Base-by-base conservation (phyloP, 53 echinoderm and acorn worm species). In the Holothuria leucospilota region DNA sequence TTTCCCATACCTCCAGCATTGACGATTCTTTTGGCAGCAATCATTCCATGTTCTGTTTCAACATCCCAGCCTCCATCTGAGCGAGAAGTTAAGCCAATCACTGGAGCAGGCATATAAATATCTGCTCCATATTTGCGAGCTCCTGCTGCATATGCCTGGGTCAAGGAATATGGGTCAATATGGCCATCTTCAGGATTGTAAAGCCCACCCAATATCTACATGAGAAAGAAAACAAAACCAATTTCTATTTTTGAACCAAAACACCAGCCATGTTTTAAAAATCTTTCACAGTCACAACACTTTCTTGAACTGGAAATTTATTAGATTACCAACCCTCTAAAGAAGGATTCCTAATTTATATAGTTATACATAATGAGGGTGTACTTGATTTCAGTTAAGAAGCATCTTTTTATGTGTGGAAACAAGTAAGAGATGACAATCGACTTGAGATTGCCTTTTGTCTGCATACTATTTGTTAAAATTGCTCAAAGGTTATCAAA, bases 151-250 rank as follows among this genome's bases (percentile, higher is more conserved):
- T 87, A 89, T 40, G 99, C 99, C 88, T 99, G 99, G 29, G 99
- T 99, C 90, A 99, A 60, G n/a, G 99, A 99, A 52, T 99, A 99
- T 1, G 99, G 99, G 82, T 99, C 99, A 59, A 99, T 94, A 65
- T 99, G 99, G 28, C 95, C 99, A 61, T 95, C 95, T 4, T 83
- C 95, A 20, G 90, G 93, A 46, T 86, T 97, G 63, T 69, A 90
- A 10, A 97, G 53, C 29, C 97, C 97, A 82, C 95, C 93, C 13
- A 97, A 78, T 27, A 97, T 70, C 97, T 97, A 62, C 14, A 64
- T 26, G 41, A 46, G 14, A 20, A 88, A 75, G 51, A 4, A 74
- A 72, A 11, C 40, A 63, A 63, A 26, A n/a, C 6, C n/a, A 8
- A n/a, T 63, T 63, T 23, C 63, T 5, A 5, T 7, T 40, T 40